These are phyloP conservation scores for Bufo bufo DNA, from an alignment of 2,113 vertebrate species.

Conservation along the genomic window DNA sequence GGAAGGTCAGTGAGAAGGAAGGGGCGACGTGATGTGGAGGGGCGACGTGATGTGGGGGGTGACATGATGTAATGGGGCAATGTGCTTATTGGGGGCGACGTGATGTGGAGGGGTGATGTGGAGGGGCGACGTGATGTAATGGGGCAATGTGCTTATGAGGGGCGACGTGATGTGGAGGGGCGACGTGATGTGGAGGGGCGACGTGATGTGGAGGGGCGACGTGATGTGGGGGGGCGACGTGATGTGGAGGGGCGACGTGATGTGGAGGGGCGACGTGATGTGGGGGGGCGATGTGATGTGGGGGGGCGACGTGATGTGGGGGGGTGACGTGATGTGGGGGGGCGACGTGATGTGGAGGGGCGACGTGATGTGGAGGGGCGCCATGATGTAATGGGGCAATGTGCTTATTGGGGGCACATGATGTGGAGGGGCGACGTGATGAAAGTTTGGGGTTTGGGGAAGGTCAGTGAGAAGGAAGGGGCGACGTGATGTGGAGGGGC, in stretches of 20 bases:
- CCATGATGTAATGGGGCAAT: not conserved
- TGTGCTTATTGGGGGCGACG: not conserved
- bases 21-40: not conserved
- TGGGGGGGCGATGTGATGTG: no score
- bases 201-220: not conserved
- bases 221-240: not conserved
- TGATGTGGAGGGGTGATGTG: not conserved
- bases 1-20: not conserved
- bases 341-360: not conserved
- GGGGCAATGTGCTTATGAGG: not conserved
- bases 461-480: not conserved
- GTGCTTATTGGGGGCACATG: not conserved
- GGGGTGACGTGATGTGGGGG: no score
- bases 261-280: no score
- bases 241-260: no score
- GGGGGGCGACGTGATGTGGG: no score
- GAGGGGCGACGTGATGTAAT: not conserved
- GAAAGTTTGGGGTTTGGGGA: not conserved
- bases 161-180: not conserved
- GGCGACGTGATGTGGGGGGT: not conserved
- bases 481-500: not conserved
- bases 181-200: no score
- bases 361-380: not conserved
- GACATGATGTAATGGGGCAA: not conserved
- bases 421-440: not conserved